phyloP scores from a whole-genome alignment of 2,797 vertebrate species.

The Gouania willdenowi region DNA sequence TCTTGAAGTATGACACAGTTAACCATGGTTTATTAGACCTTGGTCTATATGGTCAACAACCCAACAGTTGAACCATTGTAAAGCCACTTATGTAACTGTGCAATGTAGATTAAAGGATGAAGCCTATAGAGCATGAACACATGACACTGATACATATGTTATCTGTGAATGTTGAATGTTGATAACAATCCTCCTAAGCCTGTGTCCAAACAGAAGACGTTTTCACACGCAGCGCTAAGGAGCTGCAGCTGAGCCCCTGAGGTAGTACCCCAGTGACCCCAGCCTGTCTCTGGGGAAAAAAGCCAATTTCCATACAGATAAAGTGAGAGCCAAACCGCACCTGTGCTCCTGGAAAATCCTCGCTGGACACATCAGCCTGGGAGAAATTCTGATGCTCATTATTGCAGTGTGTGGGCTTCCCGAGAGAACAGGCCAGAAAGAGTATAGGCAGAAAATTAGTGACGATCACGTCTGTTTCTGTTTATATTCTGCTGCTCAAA shows the following conservation, averaged over 20 bases:
- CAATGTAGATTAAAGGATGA: not conserved
- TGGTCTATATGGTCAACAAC: not conserved
- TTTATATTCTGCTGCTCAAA: slow-evolving; percentile 28
- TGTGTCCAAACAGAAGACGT: not conserved
- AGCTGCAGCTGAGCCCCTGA: slow-evolving; percentile 16
- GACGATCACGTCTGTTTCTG: slow-evolving; percentile 44
- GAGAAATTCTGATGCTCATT: slow-evolving; percentile 48
- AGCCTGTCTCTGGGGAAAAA: slow-evolving; percentile 18
- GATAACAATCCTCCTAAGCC: not conserved
- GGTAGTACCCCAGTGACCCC: slow-evolving; percentile 29
- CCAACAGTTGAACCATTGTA: slow-evolving; percentile 4
- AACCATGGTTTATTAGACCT: no score
- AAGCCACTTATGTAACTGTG: slow-evolving; percentile 10
- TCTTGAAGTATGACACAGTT: no score
- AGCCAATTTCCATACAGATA: slow-evolving; percentile 62
- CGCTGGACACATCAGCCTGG: slow-evolving; percentile 33
- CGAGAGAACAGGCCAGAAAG: slow-evolving; percentile 7
- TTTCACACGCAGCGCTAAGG: slow-evolving; percentile 19
- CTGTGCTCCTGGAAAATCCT: slow-evolving; percentile 42
- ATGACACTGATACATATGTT: slow-evolving; percentile 3
- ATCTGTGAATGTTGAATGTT: not conserved
- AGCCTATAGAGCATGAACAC: not conserved
- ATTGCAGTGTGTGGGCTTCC: slow-evolving; percentile 15
- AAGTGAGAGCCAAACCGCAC: slow-evolving; percentile 33
- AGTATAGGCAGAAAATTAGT: slow-evolving; percentile 15